Percentiles rank a stretch among this genome's conserved stretches.
Conservation (phyloP, 53 echinoderm and acorn worm species). For the Actinopyga echinites region DNA sequence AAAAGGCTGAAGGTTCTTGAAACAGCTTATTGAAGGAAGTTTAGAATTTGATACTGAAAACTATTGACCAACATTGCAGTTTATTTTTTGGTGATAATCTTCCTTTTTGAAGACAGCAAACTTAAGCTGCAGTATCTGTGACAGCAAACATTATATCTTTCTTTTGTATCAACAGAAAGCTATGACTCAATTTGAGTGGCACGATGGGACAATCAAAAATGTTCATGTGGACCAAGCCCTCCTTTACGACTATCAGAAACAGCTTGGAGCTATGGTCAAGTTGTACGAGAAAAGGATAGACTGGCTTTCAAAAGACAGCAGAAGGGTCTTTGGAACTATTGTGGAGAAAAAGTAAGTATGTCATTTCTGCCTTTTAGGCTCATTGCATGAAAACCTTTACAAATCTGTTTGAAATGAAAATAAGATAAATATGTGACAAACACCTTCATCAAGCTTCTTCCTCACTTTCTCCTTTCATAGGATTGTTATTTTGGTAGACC, state of each 20-base stretch:
- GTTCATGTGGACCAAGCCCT: conserved; percentile 92
- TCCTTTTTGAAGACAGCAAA: no score
- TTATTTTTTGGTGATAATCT: no score
- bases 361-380: not conserved
- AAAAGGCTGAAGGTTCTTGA: no score
- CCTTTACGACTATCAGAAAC: conserved; percentile 97
- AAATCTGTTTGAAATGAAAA: not conserved
- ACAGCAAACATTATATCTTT: no score
- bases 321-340: conserved; percentile 93
- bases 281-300: conserved; percentile 93
- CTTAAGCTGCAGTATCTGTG: no score
- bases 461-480: conserved; percentile 14
- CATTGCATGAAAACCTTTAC: not conserved
- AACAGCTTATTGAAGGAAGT: no score
- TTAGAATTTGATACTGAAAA: no score
- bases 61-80: no score
- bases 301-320: conserved; percentile 91
- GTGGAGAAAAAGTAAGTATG: conserved; percentile 81
- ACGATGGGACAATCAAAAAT: conserved; percentile 95
- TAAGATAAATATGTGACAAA: no score
- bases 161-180: conserved; percentile 74
- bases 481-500: conserved; percentile 84
- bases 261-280: conserved; percentile 93
- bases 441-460: no score
- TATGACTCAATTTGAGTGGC: conserved; percentile 99